These are phyloP conservation scores for Physocephala rufipes DNA, from an alignment of 2,888 invertebrate species.

Conservation along the genomic window DNA sequence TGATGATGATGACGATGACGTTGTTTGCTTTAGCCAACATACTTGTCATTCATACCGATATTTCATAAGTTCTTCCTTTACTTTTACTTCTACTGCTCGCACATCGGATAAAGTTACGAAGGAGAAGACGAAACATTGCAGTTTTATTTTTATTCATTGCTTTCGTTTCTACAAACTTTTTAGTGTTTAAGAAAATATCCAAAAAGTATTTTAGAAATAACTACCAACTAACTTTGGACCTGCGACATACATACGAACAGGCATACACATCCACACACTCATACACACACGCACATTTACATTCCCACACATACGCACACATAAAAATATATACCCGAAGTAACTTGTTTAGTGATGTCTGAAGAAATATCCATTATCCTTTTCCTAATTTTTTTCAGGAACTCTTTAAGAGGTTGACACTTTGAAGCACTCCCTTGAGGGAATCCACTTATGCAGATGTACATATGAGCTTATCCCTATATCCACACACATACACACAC, in stretches of 20 bases:
- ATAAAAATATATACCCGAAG: too few species aligned
- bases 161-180: background rate
- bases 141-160: background rate
- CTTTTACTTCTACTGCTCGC: constrained; percentile 64
- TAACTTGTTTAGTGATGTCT: background rate
- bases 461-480: background rate
- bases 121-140: background rate
- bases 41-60: constrained; percentile 66
- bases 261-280: too few species aligned
- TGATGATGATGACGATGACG: constrained; percentile 43
- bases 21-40: constrained; percentile 55
- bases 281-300: too few species aligned
- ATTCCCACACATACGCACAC: too few species aligned
- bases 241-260: background rate
- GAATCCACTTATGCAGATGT: too few species aligned
- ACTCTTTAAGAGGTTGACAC: background rate
- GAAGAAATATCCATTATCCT: background rate
- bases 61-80: constrained; percentile 65
- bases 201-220: background rate
- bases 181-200: background rate
- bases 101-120: background rate
- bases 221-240: constrained; percentile 5
- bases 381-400: background rate
- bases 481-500: background rate
- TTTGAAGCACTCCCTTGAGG: too few species aligned